These are phyloP conservation scores for Eretmocerus hayati DNA, from an alignment of 2,888 invertebrate genomes.

Conservation along the genomic window DNA sequence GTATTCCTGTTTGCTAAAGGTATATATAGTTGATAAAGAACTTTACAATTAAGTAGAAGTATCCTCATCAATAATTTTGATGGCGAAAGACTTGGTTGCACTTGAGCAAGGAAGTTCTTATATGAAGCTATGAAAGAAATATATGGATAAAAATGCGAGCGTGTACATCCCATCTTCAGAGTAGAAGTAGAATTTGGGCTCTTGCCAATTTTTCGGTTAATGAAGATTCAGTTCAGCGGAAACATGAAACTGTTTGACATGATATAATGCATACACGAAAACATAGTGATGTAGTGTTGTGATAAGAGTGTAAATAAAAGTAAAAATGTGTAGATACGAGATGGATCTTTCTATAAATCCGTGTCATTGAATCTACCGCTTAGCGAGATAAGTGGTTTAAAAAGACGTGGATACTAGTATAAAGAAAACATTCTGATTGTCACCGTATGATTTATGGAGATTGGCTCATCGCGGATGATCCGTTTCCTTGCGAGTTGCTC, in stretches of 20 bases:
- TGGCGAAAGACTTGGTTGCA: slow-evolving; percentile 38
- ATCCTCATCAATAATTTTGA: slow-evolving; percentile 44
- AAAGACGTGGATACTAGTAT: no score
- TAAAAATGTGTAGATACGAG: slow-evolving; percentile 22
- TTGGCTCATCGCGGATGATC: no score
- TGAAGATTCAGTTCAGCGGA: neutral
- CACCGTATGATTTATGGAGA: no score
- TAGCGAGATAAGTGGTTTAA: no score
- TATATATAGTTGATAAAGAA: slow-evolving; percentile 31
- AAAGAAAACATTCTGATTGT: no score
- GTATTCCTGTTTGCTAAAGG: slow-evolving; percentile 33
- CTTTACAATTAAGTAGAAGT: slow-evolving; percentile 40
- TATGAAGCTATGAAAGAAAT: slow-evolving; percentile 38
- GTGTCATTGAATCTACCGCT: no score
- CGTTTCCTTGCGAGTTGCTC: no score
- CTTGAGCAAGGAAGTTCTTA: slow-evolving; percentile 35
- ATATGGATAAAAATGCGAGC: slow-evolving; percentile 5
- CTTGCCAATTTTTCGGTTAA: neutral
- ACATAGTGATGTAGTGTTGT: slow-evolving; percentile 29
- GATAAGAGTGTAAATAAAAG: slow-evolving; percentile 33
- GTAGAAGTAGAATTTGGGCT: slow-evolving; percentile 13
- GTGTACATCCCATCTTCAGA: slow-evolving; percentile 5
- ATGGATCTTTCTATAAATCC: slow-evolving; percentile 15
- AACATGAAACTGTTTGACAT: neutral
- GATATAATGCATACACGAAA: slow-evolving; percentile 8